phyloP scores from a whole-genome alignment of 2,113 vertebrate genomes.

The Dermatemys mawii region DNA sequence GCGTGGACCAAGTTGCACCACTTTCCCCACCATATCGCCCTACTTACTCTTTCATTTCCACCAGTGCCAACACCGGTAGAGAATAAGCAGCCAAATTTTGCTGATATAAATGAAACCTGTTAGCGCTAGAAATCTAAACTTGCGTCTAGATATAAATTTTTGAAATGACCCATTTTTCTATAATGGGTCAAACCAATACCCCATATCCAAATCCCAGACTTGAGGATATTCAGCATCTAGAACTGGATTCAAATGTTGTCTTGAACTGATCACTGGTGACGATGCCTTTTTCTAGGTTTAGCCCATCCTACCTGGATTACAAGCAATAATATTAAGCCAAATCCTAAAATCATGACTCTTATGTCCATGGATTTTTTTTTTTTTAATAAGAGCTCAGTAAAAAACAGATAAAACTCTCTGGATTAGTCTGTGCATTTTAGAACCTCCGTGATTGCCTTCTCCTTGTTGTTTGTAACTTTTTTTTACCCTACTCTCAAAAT shows the following conservation, averaged over 20 bases:
- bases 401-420: background rate
- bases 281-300: background rate
- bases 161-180: background rate
- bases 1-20: background rate
- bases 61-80: background rate
- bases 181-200: background rate
- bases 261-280: background rate
- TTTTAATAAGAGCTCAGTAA: background rate
- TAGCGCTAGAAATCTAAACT: background rate
- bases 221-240: background rate
- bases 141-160: background rate
- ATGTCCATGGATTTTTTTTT: background rate
- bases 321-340: background rate
- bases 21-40: background rate
- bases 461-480: no score
- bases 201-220: background rate
- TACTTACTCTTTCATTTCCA: background rate
- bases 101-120: background rate
- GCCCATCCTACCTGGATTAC: background rate
- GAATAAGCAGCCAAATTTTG: background rate
- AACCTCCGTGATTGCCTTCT: background rate
- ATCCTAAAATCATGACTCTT: background rate
- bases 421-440: background rate
- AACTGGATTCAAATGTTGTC: background rate
- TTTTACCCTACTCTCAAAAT: background rate